Conservation (phyloP, 2,797 vertebrate genomes). For the Avahi laniger region DNA sequence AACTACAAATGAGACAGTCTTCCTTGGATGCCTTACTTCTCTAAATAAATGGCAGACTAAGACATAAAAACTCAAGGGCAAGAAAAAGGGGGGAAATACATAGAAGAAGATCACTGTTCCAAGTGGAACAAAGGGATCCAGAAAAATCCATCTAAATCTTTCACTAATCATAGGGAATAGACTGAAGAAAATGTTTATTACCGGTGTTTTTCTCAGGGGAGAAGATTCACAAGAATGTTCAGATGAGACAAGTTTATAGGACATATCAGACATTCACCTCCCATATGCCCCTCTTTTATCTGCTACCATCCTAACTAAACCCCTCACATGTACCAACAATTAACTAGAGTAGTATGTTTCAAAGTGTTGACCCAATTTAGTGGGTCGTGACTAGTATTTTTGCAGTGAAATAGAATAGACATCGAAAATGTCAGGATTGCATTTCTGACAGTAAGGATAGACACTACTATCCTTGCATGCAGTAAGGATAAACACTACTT, state of each 20-base stretch:
- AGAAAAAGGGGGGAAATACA: neutral
- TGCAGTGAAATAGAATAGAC: neutral
- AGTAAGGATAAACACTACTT: constrained; percentile 2
- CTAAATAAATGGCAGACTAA: constrained; percentile 15
- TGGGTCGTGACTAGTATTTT: neutral
- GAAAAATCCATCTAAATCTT: neutral
- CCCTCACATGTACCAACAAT: neutral
- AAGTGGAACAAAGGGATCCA: neutral
- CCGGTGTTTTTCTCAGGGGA: neutral
- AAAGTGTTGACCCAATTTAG: neutral
- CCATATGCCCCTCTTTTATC: neutral
- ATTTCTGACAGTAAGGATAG: constrained; percentile 12
- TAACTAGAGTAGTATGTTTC: neutral
- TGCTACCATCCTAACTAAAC: neutral
- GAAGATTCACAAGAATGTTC: neutral
- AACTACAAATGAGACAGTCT: neutral
- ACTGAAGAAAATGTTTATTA: neutral
- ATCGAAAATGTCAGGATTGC: neutral
- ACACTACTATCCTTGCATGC: neutral
- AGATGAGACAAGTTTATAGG: neutral
- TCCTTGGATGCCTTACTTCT: neutral
- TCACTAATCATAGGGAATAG: neutral
- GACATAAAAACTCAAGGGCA: neutral
- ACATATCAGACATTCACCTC: neutral
- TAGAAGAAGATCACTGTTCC: neutral